Base-by-base conservation (phyloP, 2,888 invertebrate species). In the Hypomecis atomaria region DNA sequence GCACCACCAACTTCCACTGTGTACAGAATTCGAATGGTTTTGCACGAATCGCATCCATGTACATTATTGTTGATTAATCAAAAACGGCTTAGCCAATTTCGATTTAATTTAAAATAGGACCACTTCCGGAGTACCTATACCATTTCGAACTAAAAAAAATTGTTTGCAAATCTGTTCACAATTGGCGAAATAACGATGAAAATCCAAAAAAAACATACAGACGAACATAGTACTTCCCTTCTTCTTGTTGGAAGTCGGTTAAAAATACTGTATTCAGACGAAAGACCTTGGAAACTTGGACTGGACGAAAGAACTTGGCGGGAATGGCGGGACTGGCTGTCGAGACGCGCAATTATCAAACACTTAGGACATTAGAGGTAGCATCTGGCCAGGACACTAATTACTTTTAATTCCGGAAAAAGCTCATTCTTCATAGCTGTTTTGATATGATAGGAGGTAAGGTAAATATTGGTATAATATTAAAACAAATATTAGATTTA, bases 241-340 rank as follows among this genome's bases (percentile, higher is more conserved):
- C 40, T 10, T 40, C 10, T 40, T 40, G 6, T 40, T 40, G 7
- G 8, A 10, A 4, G 8, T 9, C 6, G 6, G 40, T 40, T 40
- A 40, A 6, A n/a, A 38, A 38, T 23, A 23, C 23, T 23, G 23
- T 23, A 23, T 23, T 23, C 23, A 23, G 23, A 23, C 23, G 23
- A 23, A 23, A 23, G 23, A 23, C 23, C 23, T 40, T 8, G 6
- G 40, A 40, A 40, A 40, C 7, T 40, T 23, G 23, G n/a, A n/a
- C n/a, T n/a, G n/a, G n/a, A n/a, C n/a, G n/a, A n/a, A n/a, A n/a
- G n/a, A n/a, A n/a, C n/a, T n/a, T 23, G 23, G 23, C 23, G 3
- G 43, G 50, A 68, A 62, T 56, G 59, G 63, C 64, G 55, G 57
- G 55, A 52, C 73, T 59, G 70, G 78, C 76, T 72, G 63, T 59